phyloP scores from a whole-genome alignment of 2,888 invertebrate species.

The Orchestes rusci region DNA sequence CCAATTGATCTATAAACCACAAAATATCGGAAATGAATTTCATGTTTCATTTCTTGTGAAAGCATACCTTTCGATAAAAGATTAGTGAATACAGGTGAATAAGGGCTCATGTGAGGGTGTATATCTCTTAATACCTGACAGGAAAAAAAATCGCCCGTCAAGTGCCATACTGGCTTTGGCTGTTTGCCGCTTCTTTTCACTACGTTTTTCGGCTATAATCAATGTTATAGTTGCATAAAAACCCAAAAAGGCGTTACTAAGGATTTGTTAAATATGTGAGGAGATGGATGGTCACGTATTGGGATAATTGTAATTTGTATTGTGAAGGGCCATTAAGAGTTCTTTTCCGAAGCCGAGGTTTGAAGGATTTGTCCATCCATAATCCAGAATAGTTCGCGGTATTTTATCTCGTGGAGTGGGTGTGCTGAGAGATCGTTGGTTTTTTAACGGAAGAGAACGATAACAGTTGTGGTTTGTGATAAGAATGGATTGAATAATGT shows the following conservation, averaged over 20 bases:
- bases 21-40: slow-evolving; percentile 2
- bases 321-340: slow-evolving; percentile 13
- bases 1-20: too few relatives aligned
- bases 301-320: slow-evolving; percentile 15
- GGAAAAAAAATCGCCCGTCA: slow-evolving; percentile 20
- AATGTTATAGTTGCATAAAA: slow-evolving; percentile 22
- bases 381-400: too few relatives aligned
- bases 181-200: slow-evolving; percentile 19
- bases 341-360: too few relatives aligned
- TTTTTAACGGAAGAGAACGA: too few relatives aligned
- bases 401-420: too few relatives aligned
- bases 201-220: slow-evolving; percentile 19
- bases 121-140: too few relatives aligned
- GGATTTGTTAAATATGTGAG: slow-evolving; percentile 21
- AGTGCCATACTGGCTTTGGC: slow-evolving; percentile 23
- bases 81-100: slow-evolving; percentile 13
- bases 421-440: too few relatives aligned
- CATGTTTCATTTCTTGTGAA: slow-evolving; percentile 1
- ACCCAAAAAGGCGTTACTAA: slow-evolving; percentile 23
- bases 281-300: slow-evolving; percentile 17
- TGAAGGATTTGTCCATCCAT: too few relatives aligned
- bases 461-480: too few relatives aligned
- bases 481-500: too few relatives aligned
- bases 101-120: slow-evolving; percentile 15
- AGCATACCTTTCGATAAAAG: background rate